Conservation (phyloP, 2,113 vertebrate species). For the Nesoenas mayeri region DNA sequence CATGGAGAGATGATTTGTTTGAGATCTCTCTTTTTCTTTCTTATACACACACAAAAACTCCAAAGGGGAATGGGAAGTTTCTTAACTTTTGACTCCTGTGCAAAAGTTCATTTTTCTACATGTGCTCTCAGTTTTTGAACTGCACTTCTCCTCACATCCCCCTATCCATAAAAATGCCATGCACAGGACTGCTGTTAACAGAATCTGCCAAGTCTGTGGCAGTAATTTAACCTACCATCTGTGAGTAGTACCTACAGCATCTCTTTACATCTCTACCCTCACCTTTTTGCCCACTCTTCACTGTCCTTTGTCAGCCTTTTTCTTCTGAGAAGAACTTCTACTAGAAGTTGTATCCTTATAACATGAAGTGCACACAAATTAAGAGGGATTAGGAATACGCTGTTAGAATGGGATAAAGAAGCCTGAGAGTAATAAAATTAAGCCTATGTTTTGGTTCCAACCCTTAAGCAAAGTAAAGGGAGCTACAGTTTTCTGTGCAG, state of each 20-base stretch:
- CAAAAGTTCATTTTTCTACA: neutral
- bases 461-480: neutral
- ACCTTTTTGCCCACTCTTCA: neutral
- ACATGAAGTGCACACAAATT: neutral
- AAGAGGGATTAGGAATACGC: neutral
- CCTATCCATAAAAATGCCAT: neutral
- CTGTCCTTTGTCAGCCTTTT: neutral
- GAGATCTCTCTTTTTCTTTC: neutral
- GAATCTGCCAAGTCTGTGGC: neutral
- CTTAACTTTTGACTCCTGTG: neutral
- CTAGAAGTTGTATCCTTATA: neutral
- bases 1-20: neutral
- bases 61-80: neutral
- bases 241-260: neutral
- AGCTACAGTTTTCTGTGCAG: neutral
- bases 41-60: neutral
- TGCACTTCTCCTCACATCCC: neutral
- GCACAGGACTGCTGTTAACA: neutral
- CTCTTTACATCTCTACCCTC: neutral
- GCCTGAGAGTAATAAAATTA: neutral
- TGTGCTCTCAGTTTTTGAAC: neutral
- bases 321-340: neutral
- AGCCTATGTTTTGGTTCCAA: neutral
- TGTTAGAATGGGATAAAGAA: neutral
- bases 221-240: neutral